A percentile compares a stretch with the other conserved stretches of the same genome.
These are phyloP conservation scores for Sarcoramphus papa DNA, from an alignment of 2,797 vertebrate genomes.

Conservation along the genomic window DNA sequence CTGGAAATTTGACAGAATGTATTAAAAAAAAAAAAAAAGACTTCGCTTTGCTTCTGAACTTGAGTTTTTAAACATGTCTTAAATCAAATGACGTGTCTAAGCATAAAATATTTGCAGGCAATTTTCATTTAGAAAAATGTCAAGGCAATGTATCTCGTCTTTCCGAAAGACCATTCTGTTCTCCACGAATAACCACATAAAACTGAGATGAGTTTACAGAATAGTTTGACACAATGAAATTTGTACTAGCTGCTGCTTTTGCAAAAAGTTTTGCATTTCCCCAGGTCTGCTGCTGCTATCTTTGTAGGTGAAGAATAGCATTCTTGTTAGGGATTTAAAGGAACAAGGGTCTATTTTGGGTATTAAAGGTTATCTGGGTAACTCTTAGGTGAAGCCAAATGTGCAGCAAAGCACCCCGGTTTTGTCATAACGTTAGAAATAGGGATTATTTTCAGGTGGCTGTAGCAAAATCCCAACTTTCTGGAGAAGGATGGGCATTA, in stretches of 20 bases:
- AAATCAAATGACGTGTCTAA: neutral
- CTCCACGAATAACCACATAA: neutral
- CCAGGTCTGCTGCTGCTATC: neutral
- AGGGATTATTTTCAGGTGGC: neutral
- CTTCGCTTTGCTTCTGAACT: neutral
- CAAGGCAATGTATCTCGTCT: neutral
- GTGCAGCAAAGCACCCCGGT: neutral
- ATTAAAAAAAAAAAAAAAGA: too few relatives aligned
- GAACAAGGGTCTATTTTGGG: neutral
- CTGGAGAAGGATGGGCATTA: neutral
- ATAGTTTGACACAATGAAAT: neutral
- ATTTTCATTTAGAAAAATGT: neutral
- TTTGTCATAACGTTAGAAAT: neutral
- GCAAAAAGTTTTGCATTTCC: neutral
- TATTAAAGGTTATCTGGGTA: neutral
- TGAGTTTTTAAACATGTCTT: neutral
- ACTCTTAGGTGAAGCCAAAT: neutral
- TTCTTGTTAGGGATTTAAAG: neutral
- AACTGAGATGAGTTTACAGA: neutral
- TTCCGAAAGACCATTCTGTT: neutral
- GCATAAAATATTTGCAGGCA: neutral
- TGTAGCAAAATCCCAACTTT: neutral
- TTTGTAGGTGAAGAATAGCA: neutral
- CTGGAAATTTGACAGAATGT: neutral
- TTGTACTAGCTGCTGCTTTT: neutral